Conservation (phyloP, 2,888 invertebrate genomes). For the Cecidostiba fungosa region DNA sequence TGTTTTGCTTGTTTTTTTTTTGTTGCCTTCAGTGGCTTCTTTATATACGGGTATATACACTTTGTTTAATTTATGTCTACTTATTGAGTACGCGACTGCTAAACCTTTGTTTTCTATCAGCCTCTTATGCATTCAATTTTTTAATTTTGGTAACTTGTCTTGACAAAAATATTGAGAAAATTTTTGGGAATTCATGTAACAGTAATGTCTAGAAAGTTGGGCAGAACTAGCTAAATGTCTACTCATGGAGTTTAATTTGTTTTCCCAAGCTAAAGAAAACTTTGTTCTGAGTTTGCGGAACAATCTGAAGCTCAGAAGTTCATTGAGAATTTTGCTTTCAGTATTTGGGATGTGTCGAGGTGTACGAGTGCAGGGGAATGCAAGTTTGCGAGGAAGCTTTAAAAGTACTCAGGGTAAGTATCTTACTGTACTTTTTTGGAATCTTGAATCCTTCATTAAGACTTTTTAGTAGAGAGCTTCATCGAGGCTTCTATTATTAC, state of each 20-base stretch:
- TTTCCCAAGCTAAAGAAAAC: slow-evolving; percentile 21
- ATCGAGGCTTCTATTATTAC: neutral
- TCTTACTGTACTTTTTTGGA: slow-evolving; percentile 9
- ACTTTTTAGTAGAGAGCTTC: slow-evolving; percentile 1
- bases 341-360: slow-evolving; percentile 99
- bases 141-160: neutral
- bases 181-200: neutral
- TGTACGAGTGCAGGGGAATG: slow-evolving; percentile 99
- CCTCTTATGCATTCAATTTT: neutral
- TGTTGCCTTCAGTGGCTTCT: neutral
- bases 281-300: slow-evolving; percentile 46
- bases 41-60: neutral
- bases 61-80: neutral
- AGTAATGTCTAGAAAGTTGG: neutral
- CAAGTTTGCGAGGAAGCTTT: slow-evolving; percentile 99
- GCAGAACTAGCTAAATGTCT: slow-evolving; percentile 15
- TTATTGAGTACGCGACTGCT: neutral
- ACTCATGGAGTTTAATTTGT: slow-evolving; percentile 28
- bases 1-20: neutral
- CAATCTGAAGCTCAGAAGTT: slow-evolving; percentile 40
- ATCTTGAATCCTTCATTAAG: slow-evolving; percentile 1
- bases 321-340: slow-evolving; percentile 75
- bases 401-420: slow-evolving; percentile 94
- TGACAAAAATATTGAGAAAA: neutral
- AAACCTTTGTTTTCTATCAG: neutral